Evolutionary conservation across 1,140 invertebrate genomes (phyloP).

Genomic region (Drosophila cardini): DNA sequence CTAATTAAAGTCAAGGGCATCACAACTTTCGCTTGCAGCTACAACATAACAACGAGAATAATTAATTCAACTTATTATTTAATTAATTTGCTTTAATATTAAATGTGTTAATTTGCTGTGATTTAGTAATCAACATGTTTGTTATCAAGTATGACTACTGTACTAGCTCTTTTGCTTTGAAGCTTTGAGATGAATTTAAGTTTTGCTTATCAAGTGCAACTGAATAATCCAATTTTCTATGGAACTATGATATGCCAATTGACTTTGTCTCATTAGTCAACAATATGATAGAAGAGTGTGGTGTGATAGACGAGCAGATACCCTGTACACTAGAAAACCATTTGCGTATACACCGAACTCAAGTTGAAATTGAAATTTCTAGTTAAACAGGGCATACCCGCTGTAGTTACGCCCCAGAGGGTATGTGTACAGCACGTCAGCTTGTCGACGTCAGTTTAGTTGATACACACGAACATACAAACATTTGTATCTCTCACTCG

Average conservation of each 20-base stretch:
- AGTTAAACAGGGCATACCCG: not conserved
- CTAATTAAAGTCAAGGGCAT: conserved; percentile 69
- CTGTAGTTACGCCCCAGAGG: not conserved
- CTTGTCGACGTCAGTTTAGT: conserved; percentile 58
- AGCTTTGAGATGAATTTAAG: not conserved
- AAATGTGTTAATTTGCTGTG: not conserved
- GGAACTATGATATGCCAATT: conserved; percentile 29
- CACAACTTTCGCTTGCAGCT: conserved; percentile 37
- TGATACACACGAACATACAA: not conserved
- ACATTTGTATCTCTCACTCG: conserved; percentile 11
- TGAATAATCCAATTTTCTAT: conserved; percentile 49
- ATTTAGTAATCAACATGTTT: not conserved
- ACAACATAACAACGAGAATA: conserved; percentile 3
- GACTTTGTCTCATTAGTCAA: conserved; percentile 61
- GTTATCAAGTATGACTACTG: conserved; percentile 4
- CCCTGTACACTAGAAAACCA: not conserved
- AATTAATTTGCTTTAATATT: conserved; percentile 1
- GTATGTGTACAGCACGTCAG: conserved; percentile 12
- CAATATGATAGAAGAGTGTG: conserved; percentile 20
- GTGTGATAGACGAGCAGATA: not conserved
- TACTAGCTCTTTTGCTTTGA: not conserved
- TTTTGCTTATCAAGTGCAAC: conserved; percentile 30
- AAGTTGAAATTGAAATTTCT: not conserved
- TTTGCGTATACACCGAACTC: no score
- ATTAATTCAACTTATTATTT: conserved; percentile 4